These are phyloP conservation scores for Taenioides sp. DNA, from an alignment of 2,797 vertebrate genomes.

Conservation along the genomic window DNA sequence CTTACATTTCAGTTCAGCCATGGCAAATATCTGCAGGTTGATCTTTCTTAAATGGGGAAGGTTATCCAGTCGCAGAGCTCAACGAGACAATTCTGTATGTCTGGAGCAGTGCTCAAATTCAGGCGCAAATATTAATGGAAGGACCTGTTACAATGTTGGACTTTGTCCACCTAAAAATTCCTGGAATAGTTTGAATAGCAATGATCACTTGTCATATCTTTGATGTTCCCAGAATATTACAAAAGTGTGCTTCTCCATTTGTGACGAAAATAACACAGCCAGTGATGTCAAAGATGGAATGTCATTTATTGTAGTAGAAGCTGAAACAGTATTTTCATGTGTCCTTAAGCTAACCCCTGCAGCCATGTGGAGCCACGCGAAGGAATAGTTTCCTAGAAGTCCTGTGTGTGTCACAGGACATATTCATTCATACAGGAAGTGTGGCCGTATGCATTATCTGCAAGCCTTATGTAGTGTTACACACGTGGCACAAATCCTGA, in stretches of 20 bases:
- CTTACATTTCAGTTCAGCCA: slow-evolving; percentile 2
- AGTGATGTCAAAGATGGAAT: background rate
- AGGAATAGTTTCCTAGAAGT: slow-evolving; percentile 66
- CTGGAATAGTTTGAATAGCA: slow-evolving; percentile 39
- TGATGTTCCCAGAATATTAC: background rate
- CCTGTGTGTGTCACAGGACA: slow-evolving; percentile 18
- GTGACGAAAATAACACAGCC: background rate
- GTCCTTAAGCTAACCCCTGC: slow-evolving; percentile 37
- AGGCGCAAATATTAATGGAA: background rate
- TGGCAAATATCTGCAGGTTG: background rate
- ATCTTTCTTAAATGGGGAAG: background rate
- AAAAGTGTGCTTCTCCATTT: no score
- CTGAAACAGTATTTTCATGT: slow-evolving; percentile 26
- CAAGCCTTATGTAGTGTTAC: background rate
- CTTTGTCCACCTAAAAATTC: slow-evolving; percentile 41
- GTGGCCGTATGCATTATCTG: slow-evolving; percentile 27
- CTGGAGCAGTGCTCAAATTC: background rate
- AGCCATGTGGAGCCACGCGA: slow-evolving; percentile 48
- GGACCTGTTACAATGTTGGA: slow-evolving; percentile 19
- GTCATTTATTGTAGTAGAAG: slow-evolving; percentile 3
- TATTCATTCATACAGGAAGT: slow-evolving; percentile 44
- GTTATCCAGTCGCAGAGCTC: background rate
- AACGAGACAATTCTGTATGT: background rate
- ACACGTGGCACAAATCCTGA: slow-evolving; percentile 19
- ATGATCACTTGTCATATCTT: background rate